A percentile compares a stretch with the other conserved stretches of the same genome.
Evolutionary conservation across 53 echinoderm and acorn worm species (phyloP).

Genomic region (Paracentrotus lividus): DNA sequence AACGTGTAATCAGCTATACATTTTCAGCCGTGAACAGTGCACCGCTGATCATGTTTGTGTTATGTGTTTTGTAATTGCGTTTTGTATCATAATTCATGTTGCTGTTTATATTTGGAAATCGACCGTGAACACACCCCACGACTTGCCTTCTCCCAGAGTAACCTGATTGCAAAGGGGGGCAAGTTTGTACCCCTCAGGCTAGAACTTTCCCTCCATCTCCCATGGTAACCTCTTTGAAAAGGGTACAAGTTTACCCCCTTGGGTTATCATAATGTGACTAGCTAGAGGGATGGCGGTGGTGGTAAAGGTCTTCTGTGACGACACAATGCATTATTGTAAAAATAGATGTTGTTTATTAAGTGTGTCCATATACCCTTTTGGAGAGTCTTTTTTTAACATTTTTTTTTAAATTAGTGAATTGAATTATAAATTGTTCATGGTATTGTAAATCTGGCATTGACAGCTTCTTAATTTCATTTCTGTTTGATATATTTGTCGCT

Average conservation of each 20-base stretch:
- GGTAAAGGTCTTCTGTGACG: background rate
- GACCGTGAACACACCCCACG: too few species aligned
- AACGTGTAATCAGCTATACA: too few species aligned
- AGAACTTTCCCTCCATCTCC: background rate
- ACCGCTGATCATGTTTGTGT: too few species aligned
- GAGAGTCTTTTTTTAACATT: background rate
- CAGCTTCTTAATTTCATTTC: background rate
- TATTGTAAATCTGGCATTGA: background rate
- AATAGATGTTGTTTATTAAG: background rate
- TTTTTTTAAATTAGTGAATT: background rate
- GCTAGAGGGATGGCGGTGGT: background rate
- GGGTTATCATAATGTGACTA: constrained; percentile 2
- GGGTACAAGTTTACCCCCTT: background rate
- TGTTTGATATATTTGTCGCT: background rate
- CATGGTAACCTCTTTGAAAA: background rate
- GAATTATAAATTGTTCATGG: background rate
- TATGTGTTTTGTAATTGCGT: too few species aligned
- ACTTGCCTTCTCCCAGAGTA: background rate
- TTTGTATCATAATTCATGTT: too few species aligned
- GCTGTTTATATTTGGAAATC: too few species aligned
- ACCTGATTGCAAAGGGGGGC: background rate
- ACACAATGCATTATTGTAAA: background rate
- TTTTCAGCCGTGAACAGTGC: too few species aligned
- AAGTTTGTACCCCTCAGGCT: background rate
- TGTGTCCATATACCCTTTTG: background rate